Percentiles rank a stretch among this genome's conserved stretches.
Conservation (phyloP, 1,140 invertebrate genomes). For the Drosophila bocqueti region DNA sequence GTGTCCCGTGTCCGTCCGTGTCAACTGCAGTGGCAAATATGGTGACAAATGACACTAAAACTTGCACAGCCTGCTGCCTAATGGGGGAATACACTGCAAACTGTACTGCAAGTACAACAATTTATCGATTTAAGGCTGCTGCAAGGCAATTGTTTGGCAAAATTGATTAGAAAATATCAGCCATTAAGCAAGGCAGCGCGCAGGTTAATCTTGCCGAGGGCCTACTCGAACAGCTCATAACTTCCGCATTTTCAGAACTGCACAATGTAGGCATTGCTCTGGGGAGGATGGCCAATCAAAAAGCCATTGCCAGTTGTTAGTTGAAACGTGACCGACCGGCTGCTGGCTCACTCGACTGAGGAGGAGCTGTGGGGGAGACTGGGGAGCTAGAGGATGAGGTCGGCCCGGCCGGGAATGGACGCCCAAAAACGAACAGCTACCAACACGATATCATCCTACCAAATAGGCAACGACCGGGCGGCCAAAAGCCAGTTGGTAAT, state of each 20-base stretch:
- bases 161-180: constrained; percentile 45
- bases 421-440: constrained; percentile 53
- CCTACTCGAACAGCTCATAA: constrained; percentile 33
- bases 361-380: not conserved
- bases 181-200: constrained; percentile 19
- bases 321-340: constrained; percentile 55
- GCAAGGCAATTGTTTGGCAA: constrained; percentile 20
- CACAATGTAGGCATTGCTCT: constrained; percentile 43
- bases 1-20: constrained; percentile 26
- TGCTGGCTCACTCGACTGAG: not conserved
- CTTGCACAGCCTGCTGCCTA: constrained; percentile 40
- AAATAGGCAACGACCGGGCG: constrained; percentile 37
- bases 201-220: constrained; percentile 33
- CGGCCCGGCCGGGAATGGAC: constrained; percentile 5
- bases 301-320: constrained; percentile 53
- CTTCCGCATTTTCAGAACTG: constrained; percentile 53
- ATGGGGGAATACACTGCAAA: constrained; percentile 20
- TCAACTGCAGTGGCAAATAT: constrained; percentile 56
- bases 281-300: constrained; percentile 42
- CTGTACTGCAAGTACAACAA: not conserved
- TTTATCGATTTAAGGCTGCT: constrained; percentile 31
- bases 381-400: constrained; percentile 14
- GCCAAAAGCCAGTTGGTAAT: constrained; percentile 56
- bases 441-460: constrained; percentile 55
- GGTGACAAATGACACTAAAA: constrained; percentile 60